Conservation (phyloP, 2,113 vertebrate species). For the Bos taurus region DNA sequence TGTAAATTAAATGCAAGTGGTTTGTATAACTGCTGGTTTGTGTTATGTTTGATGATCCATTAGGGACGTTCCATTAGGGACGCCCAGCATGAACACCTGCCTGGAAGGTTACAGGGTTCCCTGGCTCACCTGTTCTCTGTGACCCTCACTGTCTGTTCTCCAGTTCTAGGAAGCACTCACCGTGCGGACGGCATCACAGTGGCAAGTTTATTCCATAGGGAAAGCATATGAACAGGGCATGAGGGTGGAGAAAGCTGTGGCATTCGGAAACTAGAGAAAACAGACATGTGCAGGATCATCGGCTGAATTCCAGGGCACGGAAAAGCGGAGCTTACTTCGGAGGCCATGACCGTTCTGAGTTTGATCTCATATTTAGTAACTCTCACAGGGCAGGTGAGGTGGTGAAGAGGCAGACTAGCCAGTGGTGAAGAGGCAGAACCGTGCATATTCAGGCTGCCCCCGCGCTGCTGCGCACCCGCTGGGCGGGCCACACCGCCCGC, state of each 20-base stretch:
- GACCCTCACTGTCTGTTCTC: background rate
- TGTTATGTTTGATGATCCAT: background rate
- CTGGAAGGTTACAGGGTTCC: background rate
- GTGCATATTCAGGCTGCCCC: fast-evolving
- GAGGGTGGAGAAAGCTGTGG: background rate
- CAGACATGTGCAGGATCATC: background rate
- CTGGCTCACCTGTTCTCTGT: background rate
- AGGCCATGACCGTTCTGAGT: background rate
- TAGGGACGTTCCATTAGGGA: background rate
- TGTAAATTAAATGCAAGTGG: background rate
- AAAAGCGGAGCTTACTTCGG: background rate
- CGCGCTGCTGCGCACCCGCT: fast-evolving
- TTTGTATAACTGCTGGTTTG: background rate
- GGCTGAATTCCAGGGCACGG: background rate
- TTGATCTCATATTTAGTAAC: background rate
- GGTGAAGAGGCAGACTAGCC: background rate
- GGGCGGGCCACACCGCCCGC: fast-evolving
- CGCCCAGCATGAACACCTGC: fast-evolving
- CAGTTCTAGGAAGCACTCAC: no score
- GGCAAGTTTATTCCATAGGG: background rate
- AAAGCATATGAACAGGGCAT: background rate
- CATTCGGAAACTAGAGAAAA: background rate
- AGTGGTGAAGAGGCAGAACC: background rate
- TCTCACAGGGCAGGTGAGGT: background rate
- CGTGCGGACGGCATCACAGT: fast-evolving